phyloP scores from a whole-genome alignment of 2,888 invertebrate genomes.

The Ophion ellenae region DNA sequence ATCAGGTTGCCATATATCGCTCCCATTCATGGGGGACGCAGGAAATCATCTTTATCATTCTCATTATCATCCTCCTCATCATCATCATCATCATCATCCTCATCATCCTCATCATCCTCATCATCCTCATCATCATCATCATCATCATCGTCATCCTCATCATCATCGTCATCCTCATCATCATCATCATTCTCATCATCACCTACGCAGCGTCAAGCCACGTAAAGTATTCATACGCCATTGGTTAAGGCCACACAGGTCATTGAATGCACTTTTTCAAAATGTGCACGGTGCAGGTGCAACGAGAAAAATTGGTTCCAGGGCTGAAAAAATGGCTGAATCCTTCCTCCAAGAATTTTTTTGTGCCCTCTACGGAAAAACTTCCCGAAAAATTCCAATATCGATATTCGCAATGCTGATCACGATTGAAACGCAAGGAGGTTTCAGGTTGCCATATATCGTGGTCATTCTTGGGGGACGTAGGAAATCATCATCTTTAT shows the following conservation, averaged over 20 bases:
- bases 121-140: constrained; percentile 13
- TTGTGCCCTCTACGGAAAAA: background rate
- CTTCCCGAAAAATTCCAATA: background rate
- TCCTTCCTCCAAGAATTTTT: background rate
- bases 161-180: constrained; percentile 14
- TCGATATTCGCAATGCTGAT: background rate
- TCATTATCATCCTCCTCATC: constrained; percentile 8
- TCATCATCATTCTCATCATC: constrained; percentile 8
- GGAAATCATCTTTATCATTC: constrained; percentile 13
- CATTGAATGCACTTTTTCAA: too few species aligned
- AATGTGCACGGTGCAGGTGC: too few species aligned
- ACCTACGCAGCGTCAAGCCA: constrained; percentile 61
- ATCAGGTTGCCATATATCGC: background rate
- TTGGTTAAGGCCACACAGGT: constrained; percentile 33
- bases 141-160: constrained; percentile 17
- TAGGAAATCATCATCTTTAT: constrained; percentile 14
- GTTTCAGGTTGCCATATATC: background rate
- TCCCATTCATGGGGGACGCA: background rate
- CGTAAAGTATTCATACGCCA: constrained; percentile 56
- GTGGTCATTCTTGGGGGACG: background rate
- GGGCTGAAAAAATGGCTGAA: background rate
- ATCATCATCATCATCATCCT: constrained; percentile 5
- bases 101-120: constrained; percentile 8
- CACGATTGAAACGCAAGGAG: background rate
- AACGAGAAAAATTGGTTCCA: background rate